These are phyloP conservation scores for Muscicapa adusta DNA, from an alignment of 2,113 vertebrate genomes.

Conservation along the genomic window DNA sequence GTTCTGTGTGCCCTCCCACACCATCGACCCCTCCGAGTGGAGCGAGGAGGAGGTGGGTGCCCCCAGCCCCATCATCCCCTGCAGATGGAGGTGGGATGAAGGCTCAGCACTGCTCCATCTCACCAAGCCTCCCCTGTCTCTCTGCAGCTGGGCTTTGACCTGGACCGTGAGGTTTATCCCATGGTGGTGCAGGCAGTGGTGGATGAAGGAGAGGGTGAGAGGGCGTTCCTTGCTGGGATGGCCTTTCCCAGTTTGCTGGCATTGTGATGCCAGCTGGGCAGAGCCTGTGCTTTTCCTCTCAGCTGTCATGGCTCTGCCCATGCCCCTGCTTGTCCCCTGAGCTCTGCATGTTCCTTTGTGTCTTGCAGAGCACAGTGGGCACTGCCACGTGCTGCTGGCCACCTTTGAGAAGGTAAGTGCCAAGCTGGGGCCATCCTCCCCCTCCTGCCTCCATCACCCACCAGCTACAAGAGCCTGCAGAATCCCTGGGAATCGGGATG, in stretches of 20 bases:
- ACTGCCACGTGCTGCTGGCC: conserved; percentile 92
- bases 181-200: conserved; percentile 95
- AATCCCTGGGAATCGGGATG: rapidly evolving
- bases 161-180: conserved; percentile 93
- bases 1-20: conserved; percentile 95
- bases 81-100: rapidly evolving
- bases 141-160: conserved; percentile 87
- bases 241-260: not conserved
- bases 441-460: not conserved
- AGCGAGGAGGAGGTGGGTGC: conserved; percentile 89
- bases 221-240: not conserved
- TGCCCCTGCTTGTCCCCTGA: not conserved
- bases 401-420: conserved; percentile 93
- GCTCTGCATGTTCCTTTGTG: not conserved
- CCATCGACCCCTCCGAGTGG: conserved; percentile 93
- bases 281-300: not conserved
- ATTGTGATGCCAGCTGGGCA: not conserved
- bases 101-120: not conserved
- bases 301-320: rapidly evolving
- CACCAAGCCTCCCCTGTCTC: not conserved
- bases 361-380: conserved; percentile 88
- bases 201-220: conserved; percentile 87
- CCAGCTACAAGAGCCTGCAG: not conserved
- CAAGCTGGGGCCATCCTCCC: not conserved
- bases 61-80: rapidly evolving